Percentiles rank a stretch among this genome's conserved stretches.
Conservation (phyloP, 2,888 invertebrate species). For the Fabriciana adippe region DNA sequence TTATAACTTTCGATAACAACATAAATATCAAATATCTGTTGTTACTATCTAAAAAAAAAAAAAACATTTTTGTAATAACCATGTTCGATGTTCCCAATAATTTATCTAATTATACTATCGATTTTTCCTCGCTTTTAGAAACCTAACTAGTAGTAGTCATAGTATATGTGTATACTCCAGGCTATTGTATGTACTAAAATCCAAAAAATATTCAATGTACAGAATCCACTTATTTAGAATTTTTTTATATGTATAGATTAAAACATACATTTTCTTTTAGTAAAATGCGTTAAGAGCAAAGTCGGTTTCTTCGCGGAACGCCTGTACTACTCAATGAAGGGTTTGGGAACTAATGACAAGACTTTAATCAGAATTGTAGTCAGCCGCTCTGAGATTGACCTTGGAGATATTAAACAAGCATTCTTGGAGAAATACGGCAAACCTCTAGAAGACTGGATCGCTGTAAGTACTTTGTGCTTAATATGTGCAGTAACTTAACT, state of each 20-base stretch:
- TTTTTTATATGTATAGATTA: slow-evolving; percentile 15
- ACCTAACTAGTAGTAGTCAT: not conserved
- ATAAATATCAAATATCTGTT: too few relatives aligned
- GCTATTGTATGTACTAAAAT: too few relatives aligned
- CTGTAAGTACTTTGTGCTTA: slow-evolving; percentile 82
- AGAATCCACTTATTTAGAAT: too few relatives aligned
- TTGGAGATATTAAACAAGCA: slow-evolving; percentile 95
- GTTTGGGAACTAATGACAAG: slow-evolving; percentile 94
- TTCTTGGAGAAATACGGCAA: slow-evolving; percentile 93
- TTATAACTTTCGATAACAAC: too few relatives aligned
- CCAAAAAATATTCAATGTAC: too few relatives aligned
- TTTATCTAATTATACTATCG: too few relatives aligned
- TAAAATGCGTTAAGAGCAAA: slow-evolving; percentile 94
- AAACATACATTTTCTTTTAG: slow-evolving; percentile 74
- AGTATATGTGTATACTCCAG: too few relatives aligned
- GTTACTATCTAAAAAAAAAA: too few relatives aligned
- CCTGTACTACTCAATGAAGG: slow-evolving; percentile 94
- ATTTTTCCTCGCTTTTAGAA: too few relatives aligned
- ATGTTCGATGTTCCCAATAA: too few relatives aligned
- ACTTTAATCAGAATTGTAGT: slow-evolving; percentile 95
- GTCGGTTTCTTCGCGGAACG: slow-evolving; percentile 96
- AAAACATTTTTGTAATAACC: too few relatives aligned
- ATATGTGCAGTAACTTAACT: slow-evolving; percentile 10
- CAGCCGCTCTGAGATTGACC: slow-evolving; percentile 94
- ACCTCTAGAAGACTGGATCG: slow-evolving; percentile 91